Percentiles rank a stretch among this genome's conserved stretches.
These are phyloP conservation scores for Acromyrmex echinatior DNA, from an alignment of 1,140 invertebrate species.

Conservation along the genomic window DNA sequence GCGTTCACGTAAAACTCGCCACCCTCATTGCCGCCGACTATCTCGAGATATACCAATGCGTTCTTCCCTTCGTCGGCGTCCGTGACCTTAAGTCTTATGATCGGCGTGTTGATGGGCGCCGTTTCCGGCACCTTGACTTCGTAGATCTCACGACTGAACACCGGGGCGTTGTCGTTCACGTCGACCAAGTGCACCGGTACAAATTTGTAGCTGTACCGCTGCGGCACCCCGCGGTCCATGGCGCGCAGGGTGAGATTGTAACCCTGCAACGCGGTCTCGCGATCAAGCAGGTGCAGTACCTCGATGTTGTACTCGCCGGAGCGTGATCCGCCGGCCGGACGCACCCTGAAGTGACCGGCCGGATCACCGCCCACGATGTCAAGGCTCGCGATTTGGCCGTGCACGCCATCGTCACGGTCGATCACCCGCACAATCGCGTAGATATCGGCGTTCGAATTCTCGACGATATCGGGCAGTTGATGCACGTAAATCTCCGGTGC, in stretches of 20 bases:
- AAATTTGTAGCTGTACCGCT: constrained; percentile 91
- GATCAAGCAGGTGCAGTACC: constrained; percentile 92
- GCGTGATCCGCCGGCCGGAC: constrained; percentile 85
- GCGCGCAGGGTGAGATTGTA: constrained; percentile 96
- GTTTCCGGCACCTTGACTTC: constrained; percentile 95
- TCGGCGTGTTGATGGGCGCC: constrained; percentile 94
- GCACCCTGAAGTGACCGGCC: constrained; percentile 94
- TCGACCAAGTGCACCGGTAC: constrained; percentile 93
- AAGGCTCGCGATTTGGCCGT: constrained; percentile 94
- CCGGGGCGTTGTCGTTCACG: constrained; percentile 94
- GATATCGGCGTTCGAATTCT: constrained; percentile 94
- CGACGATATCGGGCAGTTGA: constrained; percentile 93
- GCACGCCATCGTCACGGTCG: constrained; percentile 93
- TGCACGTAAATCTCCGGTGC: constrained; percentile 94
- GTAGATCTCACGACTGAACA: constrained; percentile 96
- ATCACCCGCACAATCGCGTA: constrained; percentile 96
- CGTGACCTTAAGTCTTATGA: constrained; percentile 94
- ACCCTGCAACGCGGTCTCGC: constrained; percentile 91
- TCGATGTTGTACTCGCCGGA: constrained; percentile 92
- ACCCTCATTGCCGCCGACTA: constrained; percentile 96
- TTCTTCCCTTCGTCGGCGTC: constrained; percentile 94
- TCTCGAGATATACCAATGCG: constrained; percentile 94
- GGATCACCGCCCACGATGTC: constrained; percentile 96
- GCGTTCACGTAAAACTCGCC: constrained; percentile 95
- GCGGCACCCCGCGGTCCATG: constrained; percentile 93